Base-by-base conservation (phyloP, 2,113 vertebrate genomes). In the Calonectris borealis region DNA sequence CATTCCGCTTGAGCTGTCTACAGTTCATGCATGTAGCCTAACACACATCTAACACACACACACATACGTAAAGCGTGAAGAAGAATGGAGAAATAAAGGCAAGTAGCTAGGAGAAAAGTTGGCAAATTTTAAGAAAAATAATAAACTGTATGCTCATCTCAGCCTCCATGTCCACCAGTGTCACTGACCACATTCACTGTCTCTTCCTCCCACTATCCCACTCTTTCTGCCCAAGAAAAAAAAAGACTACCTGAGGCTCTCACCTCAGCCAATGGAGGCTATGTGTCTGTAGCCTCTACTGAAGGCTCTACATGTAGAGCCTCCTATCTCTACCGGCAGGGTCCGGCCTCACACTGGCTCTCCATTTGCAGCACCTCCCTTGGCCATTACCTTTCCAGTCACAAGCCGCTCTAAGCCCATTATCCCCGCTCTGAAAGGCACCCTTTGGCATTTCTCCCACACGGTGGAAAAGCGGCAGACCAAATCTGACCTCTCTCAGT, bases 231-330 rank as follows among this genome's bases (percentile, higher is more conserved):
- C 38, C 27, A 26, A 25, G 32, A 49, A 44, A 70, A 75, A 75
- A 20, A 34, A 20, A 13, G 2, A 34, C 18, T 49, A 44, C 15
- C 7, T 54, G 14, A 40, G 40, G 14, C 24, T 83, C 20, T 60
- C 24, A 51, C 29, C 34, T 81, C 24, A 36, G 16, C 13, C 29
- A 42, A 26, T 25, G 9, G 19, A 51, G 32, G 18, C 3, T 61
- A 10, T 7, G 4, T n/a, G 22, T 62, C 36, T 44, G 31, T 17
- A 32, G 38, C 17, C 9, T 60, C 32, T 65, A 31, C 2, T 40
- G 25, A 17, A 66, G 51, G 19, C 10, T 69, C 10, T 62, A 38
- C 1, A 0, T 14, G 4, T 27, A 52, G 4, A 82, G 1, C 18
- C 27, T 52, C 15, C 26, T 13, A 2, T 21, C 29, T n/a, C 25